phyloP scores from a whole-genome alignment of 2,888 invertebrate species.

The Amitus sp. region DNA sequence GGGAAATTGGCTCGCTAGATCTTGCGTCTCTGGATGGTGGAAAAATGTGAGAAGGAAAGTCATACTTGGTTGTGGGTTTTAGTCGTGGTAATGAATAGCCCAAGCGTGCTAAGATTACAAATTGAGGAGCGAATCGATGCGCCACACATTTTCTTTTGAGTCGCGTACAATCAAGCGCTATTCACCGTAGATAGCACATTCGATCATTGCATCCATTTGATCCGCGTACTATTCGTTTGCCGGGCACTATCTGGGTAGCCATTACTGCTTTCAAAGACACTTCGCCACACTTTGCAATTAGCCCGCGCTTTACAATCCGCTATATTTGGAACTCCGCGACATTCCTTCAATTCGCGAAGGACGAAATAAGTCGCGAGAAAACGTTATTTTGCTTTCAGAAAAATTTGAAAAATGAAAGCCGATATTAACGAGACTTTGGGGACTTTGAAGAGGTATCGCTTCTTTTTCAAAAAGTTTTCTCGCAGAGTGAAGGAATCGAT shows the following conservation, averaged over 20 bases:
- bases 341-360: not conserved
- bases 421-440: not conserved
- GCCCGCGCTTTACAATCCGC: constrained; percentile 16
- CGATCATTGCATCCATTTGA: constrained; percentile 18
- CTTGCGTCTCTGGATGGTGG: no score
- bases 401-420: not conserved
- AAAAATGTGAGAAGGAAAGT: not conserved
- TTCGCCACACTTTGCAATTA: constrained; percentile 24
- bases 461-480: not conserved
- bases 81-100: constrained; percentile 6
- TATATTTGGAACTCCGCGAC: constrained; percentile 1
- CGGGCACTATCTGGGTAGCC: constrained; percentile 23
- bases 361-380: not conserved
- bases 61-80: constrained; percentile 1
- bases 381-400: not conserved
- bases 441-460: not conserved
- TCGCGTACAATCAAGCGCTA: constrained; percentile 30
- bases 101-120: constrained; percentile 17
- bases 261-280: constrained; percentile 27
- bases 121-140: constrained; percentile 11
- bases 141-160: constrained; percentile 17
- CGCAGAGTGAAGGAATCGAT: no score
- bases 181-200: constrained; percentile 17
- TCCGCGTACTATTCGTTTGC: constrained; percentile 9
- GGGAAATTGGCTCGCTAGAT: no score